A percentile compares a stretch with the other conserved stretches of the same genome.
These are phyloP conservation scores for Steinernema hermaphroditum DNA, from an alignment of 2,888 invertebrate genomes.

Conservation along the genomic window DNA sequence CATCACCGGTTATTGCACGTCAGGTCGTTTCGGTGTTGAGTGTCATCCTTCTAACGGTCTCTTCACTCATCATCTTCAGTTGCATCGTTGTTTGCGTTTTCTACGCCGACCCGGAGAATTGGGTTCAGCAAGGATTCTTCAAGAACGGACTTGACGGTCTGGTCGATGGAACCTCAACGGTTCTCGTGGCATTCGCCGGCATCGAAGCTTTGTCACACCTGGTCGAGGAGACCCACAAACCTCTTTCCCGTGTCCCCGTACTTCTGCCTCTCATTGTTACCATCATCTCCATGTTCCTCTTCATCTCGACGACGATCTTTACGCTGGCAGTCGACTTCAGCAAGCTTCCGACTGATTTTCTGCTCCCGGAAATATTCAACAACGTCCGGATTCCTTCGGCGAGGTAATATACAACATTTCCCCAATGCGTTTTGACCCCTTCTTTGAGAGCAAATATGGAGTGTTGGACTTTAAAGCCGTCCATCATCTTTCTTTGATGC, in stretches of 20 bases:
- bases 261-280: conserved; percentile 12
- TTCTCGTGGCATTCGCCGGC: conserved; percentile 4
- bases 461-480: not conserved
- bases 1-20: no score
- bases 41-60: conserved; percentile 3
- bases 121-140: conserved; percentile 16
- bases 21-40: conserved; percentile 10
- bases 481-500: not conserved
- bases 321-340: conserved; percentile 11
- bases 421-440: no score
- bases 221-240: conserved; percentile 2
- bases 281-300: conserved; percentile 20
- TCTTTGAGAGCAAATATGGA: no score
- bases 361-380: conserved; percentile 12
- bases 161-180: conserved; percentile 1
- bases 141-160: conserved; percentile 11
- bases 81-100: conserved; percentile 14
- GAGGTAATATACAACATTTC: conserved; percentile 3
- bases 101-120: conserved; percentile 2
- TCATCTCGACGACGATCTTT: conserved; percentile 11
- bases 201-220: conserved; percentile 10
- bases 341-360: not conserved
- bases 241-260: conserved; percentile 1
- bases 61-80: conserved; percentile 4
- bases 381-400: not conserved